phyloP scores from a whole-genome alignment of 2,888 invertebrate genomes.

The Erebia ligea region DNA sequence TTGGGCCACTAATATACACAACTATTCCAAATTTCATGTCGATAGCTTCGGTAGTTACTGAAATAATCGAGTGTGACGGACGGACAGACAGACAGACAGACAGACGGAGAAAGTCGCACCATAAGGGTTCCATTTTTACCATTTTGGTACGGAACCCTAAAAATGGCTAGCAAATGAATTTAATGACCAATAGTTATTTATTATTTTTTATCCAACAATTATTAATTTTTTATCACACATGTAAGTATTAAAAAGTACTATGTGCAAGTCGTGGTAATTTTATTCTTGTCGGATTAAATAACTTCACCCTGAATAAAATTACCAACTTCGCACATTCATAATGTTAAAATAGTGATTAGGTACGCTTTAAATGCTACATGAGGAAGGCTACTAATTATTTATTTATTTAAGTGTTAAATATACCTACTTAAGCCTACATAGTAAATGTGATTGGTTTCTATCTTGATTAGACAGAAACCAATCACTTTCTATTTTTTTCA shows the following conservation, averaged over 20 bases:
- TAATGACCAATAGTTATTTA: background rate
- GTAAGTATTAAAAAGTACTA: background rate
- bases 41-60: too few relatives aligned
- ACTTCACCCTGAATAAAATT: background rate
- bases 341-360: slow-evolving; percentile 43
- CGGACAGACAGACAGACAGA: too few relatives aligned
- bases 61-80: too few relatives aligned
- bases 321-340: slow-evolving; percentile 35
- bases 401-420: background rate
- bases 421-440: background rate
- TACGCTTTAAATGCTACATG: slow-evolving; percentile 53
- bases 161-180: background rate
- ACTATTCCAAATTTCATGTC: too few relatives aligned
- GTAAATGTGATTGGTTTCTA: background rate
- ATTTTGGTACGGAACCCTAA: too few relatives aligned
- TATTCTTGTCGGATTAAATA: background rate
- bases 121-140: too few relatives aligned
- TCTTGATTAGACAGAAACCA: background rate
- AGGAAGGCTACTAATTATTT: slow-evolving; percentile 40
- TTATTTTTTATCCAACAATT: background rate
- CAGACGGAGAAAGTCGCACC: too few relatives aligned
- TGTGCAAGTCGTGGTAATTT: slow-evolving; percentile 1
- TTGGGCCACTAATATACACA: too few relatives aligned
- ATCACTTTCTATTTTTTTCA: too few relatives aligned
- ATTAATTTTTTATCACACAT: slow-evolving; percentile 1